These are phyloP conservation scores for Drosophila subquinaria DNA, from an alignment of 2,888 invertebrate species.

Conservation along the genomic window DNA sequence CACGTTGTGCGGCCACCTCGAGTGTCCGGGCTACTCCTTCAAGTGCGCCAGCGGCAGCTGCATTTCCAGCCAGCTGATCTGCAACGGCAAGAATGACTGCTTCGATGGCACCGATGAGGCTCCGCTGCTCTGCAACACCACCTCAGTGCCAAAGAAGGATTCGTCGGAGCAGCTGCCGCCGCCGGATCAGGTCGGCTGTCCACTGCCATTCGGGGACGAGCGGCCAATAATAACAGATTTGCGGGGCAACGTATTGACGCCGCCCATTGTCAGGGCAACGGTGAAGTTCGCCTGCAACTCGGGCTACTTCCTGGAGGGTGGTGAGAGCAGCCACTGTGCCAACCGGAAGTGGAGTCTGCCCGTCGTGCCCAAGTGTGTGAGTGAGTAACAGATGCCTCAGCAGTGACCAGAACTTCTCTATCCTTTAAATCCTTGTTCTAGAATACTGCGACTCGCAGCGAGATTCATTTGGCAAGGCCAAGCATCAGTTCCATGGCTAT, in stretches of 20 bases:
- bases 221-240: conserved; percentile 57
- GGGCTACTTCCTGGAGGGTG: conserved; percentile 53
- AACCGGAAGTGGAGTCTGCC: conserved; percentile 56
- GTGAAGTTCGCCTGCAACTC: conserved; percentile 58
- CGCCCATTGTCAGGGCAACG: conserved; percentile 47
- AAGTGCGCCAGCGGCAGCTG: conserved; percentile 66
- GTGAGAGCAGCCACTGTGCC: conserved; percentile 47
- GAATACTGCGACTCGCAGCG: conserved; percentile 58
- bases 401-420: neutral
- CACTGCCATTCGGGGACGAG: conserved; percentile 52
- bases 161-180: neutral
- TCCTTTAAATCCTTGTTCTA: neutral
- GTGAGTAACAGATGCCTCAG: conserved; percentile 46
- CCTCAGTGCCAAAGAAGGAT: conserved; percentile 11
- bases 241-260: conserved; percentile 23
- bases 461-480: conserved; percentile 26
- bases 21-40: conserved; percentile 68
- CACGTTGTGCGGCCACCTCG: conserved; percentile 53
- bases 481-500: conserved; percentile 54
- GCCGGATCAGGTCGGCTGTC: conserved; percentile 44
- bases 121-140: conserved; percentile 67
- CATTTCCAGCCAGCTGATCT: conserved; percentile 43
- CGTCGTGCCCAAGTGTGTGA: conserved; percentile 64
- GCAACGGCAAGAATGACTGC: conserved; percentile 56
- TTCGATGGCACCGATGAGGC: conserved; percentile 67